phyloP scores from a whole-genome alignment of 2,888 invertebrate genomes.

The Torymus texanus region DNA sequence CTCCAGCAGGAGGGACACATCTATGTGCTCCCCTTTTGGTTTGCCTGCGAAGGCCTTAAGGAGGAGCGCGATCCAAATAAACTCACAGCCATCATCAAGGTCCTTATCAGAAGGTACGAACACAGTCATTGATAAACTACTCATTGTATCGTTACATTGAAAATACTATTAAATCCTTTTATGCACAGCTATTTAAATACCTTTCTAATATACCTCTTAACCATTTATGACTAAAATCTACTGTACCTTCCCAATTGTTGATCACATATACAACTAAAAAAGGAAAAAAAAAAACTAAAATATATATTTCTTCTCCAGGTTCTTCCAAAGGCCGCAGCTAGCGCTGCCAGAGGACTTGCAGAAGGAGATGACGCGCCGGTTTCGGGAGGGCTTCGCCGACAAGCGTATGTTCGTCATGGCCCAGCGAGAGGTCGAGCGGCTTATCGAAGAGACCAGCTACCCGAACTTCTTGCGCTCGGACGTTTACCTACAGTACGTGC shows the following conservation, averaged over 20 bases:
- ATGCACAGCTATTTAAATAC: too few relatives aligned
- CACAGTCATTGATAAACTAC: neutral
- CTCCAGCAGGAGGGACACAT: constrained; percentile 86
- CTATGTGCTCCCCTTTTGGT: constrained; percentile 93
- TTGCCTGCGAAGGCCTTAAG: constrained; percentile 92
- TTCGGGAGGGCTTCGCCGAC: constrained; percentile 84
- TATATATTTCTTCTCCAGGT: constrained; percentile 75
- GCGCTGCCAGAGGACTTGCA: constrained; percentile 89
- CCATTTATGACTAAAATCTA: too few relatives aligned
- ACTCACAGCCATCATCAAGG: constrained; percentile 86
- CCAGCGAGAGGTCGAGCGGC: constrained; percentile 87
- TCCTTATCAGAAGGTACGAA: constrained; percentile 81
- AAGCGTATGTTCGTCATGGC: constrained; percentile 90
- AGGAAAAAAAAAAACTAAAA: too few relatives aligned
- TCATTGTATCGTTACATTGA: neutral
- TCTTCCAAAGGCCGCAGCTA: constrained; percentile 87
- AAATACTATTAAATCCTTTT: neutral
- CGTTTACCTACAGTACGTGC: constrained; percentile 90
- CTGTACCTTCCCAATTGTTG: too few relatives aligned
- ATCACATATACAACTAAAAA: too few relatives aligned
- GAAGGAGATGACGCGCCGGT: constrained; percentile 84
- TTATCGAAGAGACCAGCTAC: constrained; percentile 92
- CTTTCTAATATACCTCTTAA: too few relatives aligned
- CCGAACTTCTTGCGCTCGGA: constrained; percentile 95
- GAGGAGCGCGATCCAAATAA: constrained; percentile 86